Base-by-base conservation (phyloP, 2,113 vertebrate genomes). In the Procapra przewalskii region DNA sequence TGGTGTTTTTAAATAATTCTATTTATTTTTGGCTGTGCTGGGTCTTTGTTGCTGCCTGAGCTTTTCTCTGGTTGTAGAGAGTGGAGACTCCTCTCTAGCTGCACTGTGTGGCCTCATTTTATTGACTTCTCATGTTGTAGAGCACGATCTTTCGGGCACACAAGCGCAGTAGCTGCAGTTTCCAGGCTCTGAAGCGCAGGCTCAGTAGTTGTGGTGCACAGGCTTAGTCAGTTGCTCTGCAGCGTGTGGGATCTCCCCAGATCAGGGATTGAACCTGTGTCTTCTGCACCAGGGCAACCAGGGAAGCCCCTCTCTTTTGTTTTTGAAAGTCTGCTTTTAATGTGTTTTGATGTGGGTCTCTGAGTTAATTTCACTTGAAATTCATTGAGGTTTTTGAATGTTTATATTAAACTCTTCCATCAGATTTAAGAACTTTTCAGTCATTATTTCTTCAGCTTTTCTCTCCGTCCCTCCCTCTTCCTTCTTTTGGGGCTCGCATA, bases 1-100 rank as follows among this genome's bases (percentile, higher is more conserved):
- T 2, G 17, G n/a, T 16, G 1, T 0, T 77, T 7, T 27, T 4
- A 15, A 7, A 7, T 15, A 2, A 27, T 77, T 45, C 2, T 43
- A 13, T 27, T 14, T 14, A 2, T 27, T 15, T 29, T 77, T 77
- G 40, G 25, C 75, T 45, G 40, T 27, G 40, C 40, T 15, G 23
- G 23, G 23, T 45, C 75, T 45, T 77, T 14, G 36, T 15, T 7
- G 13, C 23, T 45, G 40, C 40, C 13, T 45, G 75, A 25, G 40
- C 40, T 45, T 45, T 27, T 71, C 40, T 45, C 71, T 43, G 14
- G 71, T 7, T 43, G 23, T 77, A 3, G 40, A 27, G 25, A 77
- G 12, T 15, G 23, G 75, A 27, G 25, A 7, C 40, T 15, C 7
- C 40, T 15, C 40, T 43, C 23, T 3, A 1, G 36, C 23, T 7